Evolutionary conservation across 23 tunicate genomes (phyloP).

Genomic region (Halocynthia aurantium): DNA sequence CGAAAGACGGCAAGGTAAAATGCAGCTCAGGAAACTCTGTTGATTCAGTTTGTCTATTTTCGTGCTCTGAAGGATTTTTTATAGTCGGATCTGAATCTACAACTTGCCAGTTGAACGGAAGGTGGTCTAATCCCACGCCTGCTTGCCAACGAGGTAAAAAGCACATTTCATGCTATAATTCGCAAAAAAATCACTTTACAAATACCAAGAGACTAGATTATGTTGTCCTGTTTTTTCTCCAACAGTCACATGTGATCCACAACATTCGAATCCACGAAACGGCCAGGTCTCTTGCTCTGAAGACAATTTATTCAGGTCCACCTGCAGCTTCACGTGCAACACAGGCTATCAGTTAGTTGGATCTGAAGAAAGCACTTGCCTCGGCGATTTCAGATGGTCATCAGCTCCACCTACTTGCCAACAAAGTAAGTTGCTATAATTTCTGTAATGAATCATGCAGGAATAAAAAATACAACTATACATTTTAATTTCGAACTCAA

Average conservation of each 20-base stretch:
- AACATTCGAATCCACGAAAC: constrained; percentile 6
- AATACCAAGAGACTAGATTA: background rate
- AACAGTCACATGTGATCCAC: constrained; percentile 20
- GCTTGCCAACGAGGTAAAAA: constrained; percentile 24
- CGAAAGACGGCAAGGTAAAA: constrained; percentile 7
- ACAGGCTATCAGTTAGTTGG: constrained; percentile 30
- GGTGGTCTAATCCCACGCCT: constrained; percentile 11
- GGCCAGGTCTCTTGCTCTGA: constrained; percentile 36
- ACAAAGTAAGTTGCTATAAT: constrained; percentile 8
- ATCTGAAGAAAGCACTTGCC: constrained; percentile 13
- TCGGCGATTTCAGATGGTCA: constrained; percentile 36
- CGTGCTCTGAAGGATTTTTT: constrained; percentile 10
- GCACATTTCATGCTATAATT: too few relatives aligned
- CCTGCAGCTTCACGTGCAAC: constrained; percentile 36
- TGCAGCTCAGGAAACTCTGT: constrained; percentile 19
- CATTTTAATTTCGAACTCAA: background rate
- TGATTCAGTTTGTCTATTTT: constrained; percentile 23
- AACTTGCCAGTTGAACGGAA: constrained; percentile 13
- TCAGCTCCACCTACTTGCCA: constrained; percentile 26
- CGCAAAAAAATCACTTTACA: too few relatives aligned
- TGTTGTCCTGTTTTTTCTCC: background rate
- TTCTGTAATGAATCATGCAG: background rate
- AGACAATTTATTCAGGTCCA: constrained; percentile 17
- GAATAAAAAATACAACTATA: background rate
- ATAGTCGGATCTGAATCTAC: background rate